Base-by-base conservation (phyloP, 2,797 vertebrate species). In the Dallia pectoralis region DNA sequence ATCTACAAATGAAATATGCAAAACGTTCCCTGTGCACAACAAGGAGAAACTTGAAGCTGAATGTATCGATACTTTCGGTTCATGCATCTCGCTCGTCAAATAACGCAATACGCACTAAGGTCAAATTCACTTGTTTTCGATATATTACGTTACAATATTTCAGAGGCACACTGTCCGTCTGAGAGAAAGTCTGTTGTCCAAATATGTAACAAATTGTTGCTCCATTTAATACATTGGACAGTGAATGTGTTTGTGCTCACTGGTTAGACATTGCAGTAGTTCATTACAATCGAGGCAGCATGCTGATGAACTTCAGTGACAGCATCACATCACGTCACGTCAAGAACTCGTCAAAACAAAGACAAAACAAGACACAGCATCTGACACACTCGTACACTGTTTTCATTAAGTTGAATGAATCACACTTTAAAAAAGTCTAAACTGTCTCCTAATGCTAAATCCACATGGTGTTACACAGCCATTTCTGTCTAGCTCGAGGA, bases 341-440 rank as follows among this genome's bases (percentile, higher is more conserved):
- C 19, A 70, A 63, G 30, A 29, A 16, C 15, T 29, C 18, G 49
- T 29, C 30, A 27, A 47, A 36, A 71, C 70, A 71, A 22, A 63
- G 36, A 47, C 59, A 63, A 33, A 51, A 32, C 25, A 18, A 62
- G 19, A 44, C 14, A 61, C 56, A 11, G 62, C 62, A 30, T 32
- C 62, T 2, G 61, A 71, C 69, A 71, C 69, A 25, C 22, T 47
- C 14, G 40, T 40, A 67, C 66, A 49, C n/a, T 40, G 30, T 40
- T 44, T 18, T 36, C 19, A 19, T 63, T 16, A 19, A 61, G 25
- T 44, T 32, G 56, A 61, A 36, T 49, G 18, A 56, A 56, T 40
- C n/a, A 32, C 48, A 40, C 18, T 14, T 66, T 22, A 12, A 66
- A 66, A n/a, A 66, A 66, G 64, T 40, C 12, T 3, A 4, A 66